These are phyloP conservation scores for Coelogynopora nodosa DNA, from an alignment of 2,888 invertebrate genomes.

Conservation along the genomic window DNA sequence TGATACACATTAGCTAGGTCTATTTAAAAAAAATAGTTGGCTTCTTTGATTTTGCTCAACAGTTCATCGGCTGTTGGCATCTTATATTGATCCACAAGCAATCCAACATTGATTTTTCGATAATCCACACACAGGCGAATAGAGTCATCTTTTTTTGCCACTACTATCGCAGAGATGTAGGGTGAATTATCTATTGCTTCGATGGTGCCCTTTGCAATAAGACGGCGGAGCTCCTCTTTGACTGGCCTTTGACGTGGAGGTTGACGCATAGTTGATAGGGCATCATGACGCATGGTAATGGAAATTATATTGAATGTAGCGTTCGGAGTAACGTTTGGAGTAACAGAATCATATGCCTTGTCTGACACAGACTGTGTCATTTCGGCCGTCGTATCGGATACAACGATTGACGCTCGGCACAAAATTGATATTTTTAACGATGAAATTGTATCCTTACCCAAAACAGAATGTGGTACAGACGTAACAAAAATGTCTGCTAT, in stretches of 20 bases:
- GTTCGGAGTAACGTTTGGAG: too few species aligned
- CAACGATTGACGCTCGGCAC: neutral
- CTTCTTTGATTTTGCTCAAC: neutral
- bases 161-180: conserved; percentile 6
- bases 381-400: neutral
- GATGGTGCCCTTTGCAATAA: conserved; percentile 10
- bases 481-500: conserved; percentile 17
- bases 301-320: neutral
- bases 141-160: neutral
- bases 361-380: neutral
- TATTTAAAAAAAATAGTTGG: conserved; percentile 20
- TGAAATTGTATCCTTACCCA: neutral
- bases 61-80: conserved; percentile 28
- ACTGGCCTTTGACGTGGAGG: neutral
- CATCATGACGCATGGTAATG: neutral
- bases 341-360: neutral
- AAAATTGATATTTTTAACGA: neutral
- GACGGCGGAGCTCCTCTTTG: neutral
- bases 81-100: neutral
- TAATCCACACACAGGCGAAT: conserved; percentile 21
- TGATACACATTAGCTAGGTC: conserved; percentile 3
- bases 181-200: neutral
- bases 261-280: neutral
- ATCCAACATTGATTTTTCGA: neutral
- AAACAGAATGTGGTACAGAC: neutral